Conservation (phyloP, 2,113 vertebrate species). For the Nicator chloris region DNA sequence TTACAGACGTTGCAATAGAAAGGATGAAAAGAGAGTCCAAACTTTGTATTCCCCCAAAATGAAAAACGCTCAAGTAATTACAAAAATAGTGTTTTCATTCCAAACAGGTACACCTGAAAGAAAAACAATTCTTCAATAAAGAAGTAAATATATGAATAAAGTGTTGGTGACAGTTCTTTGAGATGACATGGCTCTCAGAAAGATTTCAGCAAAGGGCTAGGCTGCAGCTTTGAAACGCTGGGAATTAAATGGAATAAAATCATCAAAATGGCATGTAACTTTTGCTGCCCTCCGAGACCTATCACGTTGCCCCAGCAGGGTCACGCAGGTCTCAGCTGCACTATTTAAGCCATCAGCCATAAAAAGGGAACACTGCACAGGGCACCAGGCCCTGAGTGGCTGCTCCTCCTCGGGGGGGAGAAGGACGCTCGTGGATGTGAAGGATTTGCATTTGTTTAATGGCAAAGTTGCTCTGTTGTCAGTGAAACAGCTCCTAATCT, state of each 20-base stretch:
- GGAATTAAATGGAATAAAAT: background rate
- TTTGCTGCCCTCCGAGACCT: background rate
- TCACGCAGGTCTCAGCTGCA: background rate
- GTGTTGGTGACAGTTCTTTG: background rate
- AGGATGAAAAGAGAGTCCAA: background rate
- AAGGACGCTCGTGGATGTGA: rapidly evolving
- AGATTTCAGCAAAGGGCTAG: background rate
- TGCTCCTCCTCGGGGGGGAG: background rate
- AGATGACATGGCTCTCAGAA: background rate
- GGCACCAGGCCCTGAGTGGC: background rate
- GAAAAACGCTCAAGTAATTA: background rate
- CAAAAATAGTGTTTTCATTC: background rate
- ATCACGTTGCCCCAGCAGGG: background rate
- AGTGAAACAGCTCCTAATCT: background rate
- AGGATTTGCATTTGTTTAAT: background rate
- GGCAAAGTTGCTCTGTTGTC: background rate
- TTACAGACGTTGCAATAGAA: background rate
- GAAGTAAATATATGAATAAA: background rate
- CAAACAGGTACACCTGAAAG: background rate
- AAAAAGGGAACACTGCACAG: background rate
- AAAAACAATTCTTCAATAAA: background rate
- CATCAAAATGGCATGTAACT: background rate
- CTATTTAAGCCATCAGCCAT: background rate
- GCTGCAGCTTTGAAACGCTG: background rate
- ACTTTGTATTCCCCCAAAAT: background rate